Evolutionary conservation across 2,888 invertebrate genomes (phyloP).

Genomic region (Eurytoma californica): DNA sequence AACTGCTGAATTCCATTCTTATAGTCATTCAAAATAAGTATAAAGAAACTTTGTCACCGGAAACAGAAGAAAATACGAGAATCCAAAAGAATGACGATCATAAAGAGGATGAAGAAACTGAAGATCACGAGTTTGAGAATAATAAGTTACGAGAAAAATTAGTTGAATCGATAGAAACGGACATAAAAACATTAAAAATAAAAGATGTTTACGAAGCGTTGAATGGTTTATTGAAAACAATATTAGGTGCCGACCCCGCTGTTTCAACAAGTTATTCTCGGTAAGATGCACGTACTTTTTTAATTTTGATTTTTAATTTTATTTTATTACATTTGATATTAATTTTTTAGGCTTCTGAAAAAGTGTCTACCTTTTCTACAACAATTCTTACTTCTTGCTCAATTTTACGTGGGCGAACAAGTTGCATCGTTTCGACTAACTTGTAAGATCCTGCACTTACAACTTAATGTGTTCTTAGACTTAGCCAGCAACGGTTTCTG

Average conservation of each 20-base stretch:
- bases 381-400: slow-evolving; percentile 84
- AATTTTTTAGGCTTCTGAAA: slow-evolving; percentile 67
- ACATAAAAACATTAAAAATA: slow-evolving; percentile 80
- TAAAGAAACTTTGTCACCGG: slow-evolving; percentile 74
- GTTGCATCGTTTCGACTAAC: slow-evolving; percentile 86
- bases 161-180: slow-evolving; percentile 79
- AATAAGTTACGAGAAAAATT: slow-evolving; percentile 83
- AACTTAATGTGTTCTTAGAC: slow-evolving; percentile 90
- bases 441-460: slow-evolving; percentile 88
- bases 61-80: slow-evolving; percentile 68
- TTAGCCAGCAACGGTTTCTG: slow-evolving; percentile 93
- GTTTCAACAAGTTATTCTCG: slow-evolving; percentile 61
- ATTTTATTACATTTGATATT: background rate
- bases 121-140: slow-evolving; percentile 75
- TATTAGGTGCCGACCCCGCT: slow-evolving; percentile 73
- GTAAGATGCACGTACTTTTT: slow-evolving; percentile 15
- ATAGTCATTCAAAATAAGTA: slow-evolving; percentile 79
- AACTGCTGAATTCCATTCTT: slow-evolving; percentile 77
- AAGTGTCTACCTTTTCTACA: slow-evolving; percentile 83
- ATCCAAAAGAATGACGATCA: slow-evolving; percentile 74
- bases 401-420: slow-evolving; percentile 88
- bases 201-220: slow-evolving; percentile 70
- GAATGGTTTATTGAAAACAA: slow-evolving; percentile 71
- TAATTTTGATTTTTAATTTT: background rate
- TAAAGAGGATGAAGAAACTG: slow-evolving; percentile 73